These are phyloP conservation scores for Paguma larvata DNA, from an alignment of 2,797 vertebrate species.

Conservation along the genomic window DNA sequence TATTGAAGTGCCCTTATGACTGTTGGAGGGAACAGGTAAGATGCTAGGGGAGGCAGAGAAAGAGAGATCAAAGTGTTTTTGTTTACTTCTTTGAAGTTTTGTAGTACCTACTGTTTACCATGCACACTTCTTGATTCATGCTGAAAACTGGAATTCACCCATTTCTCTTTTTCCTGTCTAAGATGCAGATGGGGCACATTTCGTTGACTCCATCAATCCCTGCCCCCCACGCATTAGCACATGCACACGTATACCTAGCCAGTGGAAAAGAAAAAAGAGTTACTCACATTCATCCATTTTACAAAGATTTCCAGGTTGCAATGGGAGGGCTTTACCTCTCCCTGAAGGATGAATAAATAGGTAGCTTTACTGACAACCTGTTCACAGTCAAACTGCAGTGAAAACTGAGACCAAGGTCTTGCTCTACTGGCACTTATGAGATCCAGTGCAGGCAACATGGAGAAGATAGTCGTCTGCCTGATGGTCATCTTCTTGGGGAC, in stretches of 20 bases:
- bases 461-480: slow-evolving; percentile 89
- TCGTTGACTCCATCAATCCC: slow-evolving; percentile 91
- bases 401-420: slow-evolving; percentile 76
- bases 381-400: slow-evolving; percentile 85
- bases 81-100: slow-evolving; percentile 88
- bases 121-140: slow-evolving; percentile 91
- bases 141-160: slow-evolving; percentile 96
- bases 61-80: slow-evolving; percentile 86
- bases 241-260: slow-evolving; percentile 90
- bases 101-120: slow-evolving; percentile 85
- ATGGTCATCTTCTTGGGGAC: slow-evolving; percentile 87
- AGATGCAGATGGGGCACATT: slow-evolving; percentile 91
- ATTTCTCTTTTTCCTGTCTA: slow-evolving; percentile 94
- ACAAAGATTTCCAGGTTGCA: slow-evolving; percentile 95
- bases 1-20: slow-evolving; percentile 79
- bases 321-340: slow-evolving; percentile 94
- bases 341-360: slow-evolving; percentile 96
- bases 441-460: slow-evolving; percentile 87
- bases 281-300: slow-evolving; percentile 95
- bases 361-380: slow-evolving; percentile 90
- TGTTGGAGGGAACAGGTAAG: slow-evolving; percentile 86
- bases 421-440: slow-evolving; percentile 70
- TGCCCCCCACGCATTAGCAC: slow-evolving; percentile 88
- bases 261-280: slow-evolving; percentile 99
- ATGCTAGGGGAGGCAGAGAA: slow-evolving; percentile 84